Evolutionary conservation across 2,113 vertebrate species (phyloP).

Genomic region (Fulica atra): DNA sequence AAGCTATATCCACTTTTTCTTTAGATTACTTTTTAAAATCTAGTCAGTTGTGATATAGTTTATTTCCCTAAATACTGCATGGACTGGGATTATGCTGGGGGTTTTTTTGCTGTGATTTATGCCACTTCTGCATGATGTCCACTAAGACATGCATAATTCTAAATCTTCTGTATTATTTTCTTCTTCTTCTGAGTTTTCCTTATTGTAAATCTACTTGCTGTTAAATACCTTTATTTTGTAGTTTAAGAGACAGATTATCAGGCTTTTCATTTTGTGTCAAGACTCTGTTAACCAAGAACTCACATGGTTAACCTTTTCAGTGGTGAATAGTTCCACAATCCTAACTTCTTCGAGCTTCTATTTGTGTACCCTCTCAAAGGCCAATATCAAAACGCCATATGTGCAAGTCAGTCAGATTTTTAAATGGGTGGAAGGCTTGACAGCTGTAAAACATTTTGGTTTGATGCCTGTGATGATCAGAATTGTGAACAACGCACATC

Average conservation of each 20-base stretch:
- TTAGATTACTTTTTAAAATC: neutral
- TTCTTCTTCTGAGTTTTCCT: neutral
- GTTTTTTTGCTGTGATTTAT: neutral
- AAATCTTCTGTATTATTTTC: neutral
- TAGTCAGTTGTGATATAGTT: neutral
- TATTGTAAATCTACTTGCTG: neutral
- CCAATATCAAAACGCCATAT: neutral
- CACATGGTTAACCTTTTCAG: neutral
- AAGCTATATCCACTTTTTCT: neutral
- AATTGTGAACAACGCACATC: neutral
- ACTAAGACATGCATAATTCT: neutral
- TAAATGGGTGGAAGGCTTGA: neutral
- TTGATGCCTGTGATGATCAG: neutral
- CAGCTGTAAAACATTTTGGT: neutral
- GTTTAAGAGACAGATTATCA: neutral
- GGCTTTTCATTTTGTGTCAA: neutral
- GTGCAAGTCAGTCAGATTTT: neutral
- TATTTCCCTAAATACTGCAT: neutral
- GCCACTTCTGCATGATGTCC: neutral
- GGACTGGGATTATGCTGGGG: neutral
- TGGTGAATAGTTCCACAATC: neutral
- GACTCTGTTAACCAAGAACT: neutral
- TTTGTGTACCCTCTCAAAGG: neutral
- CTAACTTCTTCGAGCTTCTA: neutral
- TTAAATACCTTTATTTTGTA: neutral